Conservation (phyloP, 2,888 invertebrate genomes). For the Lampropteryx suffumata region DNA sequence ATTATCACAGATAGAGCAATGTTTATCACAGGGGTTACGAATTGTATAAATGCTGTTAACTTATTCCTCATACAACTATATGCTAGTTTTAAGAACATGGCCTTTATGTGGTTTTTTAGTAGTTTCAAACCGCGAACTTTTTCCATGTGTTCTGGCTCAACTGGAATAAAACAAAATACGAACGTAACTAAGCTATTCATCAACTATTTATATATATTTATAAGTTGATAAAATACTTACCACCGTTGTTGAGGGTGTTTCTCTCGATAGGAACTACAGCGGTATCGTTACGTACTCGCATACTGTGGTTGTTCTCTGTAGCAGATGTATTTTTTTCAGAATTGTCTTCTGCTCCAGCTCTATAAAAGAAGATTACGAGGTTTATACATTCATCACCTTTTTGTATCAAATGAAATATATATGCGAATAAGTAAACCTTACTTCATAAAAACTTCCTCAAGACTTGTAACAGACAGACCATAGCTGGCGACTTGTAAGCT, state of each 20-base stretch:
- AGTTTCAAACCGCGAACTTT: constrained; percentile 69
- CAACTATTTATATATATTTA: no score
- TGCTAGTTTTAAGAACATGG: constrained; percentile 71
- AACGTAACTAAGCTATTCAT: no score
- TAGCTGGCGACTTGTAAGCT: constrained; percentile 88
- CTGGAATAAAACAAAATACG: constrained; percentile 50
- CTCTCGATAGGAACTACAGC: constrained; percentile 52
- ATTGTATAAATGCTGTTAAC: constrained; percentile 67
- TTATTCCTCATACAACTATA: constrained; percentile 70
- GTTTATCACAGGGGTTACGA: constrained; percentile 71
- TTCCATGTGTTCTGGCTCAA: constrained; percentile 57
- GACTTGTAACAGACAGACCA: constrained; percentile 93
- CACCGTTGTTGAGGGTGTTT: constrained; percentile 29
- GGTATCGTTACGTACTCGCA: constrained; percentile 41
- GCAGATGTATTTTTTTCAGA: constrained; percentile 38
- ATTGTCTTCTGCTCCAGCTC: constrained; percentile 66
- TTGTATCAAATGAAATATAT: no score
- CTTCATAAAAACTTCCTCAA: constrained; percentile 96
- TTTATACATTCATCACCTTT: no score
- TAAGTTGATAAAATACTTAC: constrained; percentile 25
- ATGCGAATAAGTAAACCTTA: constrained; percentile 47
- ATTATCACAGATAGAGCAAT: constrained; percentile 70
- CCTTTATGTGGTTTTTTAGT: constrained; percentile 69
- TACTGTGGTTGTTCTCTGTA: constrained; percentile 40
- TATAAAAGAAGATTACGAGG: no score